Percentiles rank a stretch among this genome's conserved stretches.
Conservation (phyloP, 2,797 vertebrate genomes). For the Anabacerthia variegaticeps region DNA sequence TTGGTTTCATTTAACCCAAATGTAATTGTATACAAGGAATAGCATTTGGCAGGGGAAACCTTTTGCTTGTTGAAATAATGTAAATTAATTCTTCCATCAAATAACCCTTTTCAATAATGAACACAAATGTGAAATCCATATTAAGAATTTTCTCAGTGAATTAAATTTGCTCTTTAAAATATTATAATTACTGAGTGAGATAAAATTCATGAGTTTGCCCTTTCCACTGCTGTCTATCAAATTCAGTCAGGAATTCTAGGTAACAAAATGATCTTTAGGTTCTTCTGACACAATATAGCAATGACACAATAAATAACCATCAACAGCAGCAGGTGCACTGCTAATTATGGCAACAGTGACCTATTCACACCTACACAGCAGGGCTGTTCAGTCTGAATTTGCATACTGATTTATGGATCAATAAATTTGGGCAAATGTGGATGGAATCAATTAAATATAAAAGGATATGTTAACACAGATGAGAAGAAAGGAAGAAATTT, state of each 20-base stretch:
- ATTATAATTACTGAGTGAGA: slow-evolving; percentile 18
- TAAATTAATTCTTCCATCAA: background rate
- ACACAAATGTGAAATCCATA: background rate
- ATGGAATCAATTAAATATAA: background rate
- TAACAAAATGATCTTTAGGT: slow-evolving; percentile 16
- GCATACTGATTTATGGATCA: background rate
- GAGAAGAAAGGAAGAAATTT: background rate
- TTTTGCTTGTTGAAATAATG: background rate
- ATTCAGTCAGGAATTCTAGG: slow-evolving; percentile 30
- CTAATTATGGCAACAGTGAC: background rate
- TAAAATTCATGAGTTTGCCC: slow-evolving; percentile 40
- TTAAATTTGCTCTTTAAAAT: slow-evolving; percentile 52
- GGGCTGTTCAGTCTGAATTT: background rate
- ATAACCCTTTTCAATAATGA: background rate
- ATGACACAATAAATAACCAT: background rate
- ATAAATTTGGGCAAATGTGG: background rate
- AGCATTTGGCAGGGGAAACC: background rate
- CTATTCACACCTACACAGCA: background rate
- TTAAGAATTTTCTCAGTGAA: slow-evolving; percentile 11
- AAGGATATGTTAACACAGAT: background rate
- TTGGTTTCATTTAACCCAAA: background rate
- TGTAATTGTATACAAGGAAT: background rate
- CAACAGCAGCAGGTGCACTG: background rate
- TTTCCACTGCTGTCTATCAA: slow-evolving; percentile 46
- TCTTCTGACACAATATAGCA: background rate